Conservation (phyloP, 2,888 invertebrate species). For the Acrobasis repandana region DNA sequence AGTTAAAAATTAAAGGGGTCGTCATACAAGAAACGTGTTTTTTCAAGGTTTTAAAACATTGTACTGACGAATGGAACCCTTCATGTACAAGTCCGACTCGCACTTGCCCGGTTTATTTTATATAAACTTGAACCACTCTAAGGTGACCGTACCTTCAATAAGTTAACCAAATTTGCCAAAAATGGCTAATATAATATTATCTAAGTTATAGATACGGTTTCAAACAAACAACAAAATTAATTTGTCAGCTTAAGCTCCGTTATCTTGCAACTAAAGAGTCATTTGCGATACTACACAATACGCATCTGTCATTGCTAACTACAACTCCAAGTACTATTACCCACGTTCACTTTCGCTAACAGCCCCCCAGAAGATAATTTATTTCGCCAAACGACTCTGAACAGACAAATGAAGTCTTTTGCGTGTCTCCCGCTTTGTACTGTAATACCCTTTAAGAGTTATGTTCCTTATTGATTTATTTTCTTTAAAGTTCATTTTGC, state of each 20-base stretch:
- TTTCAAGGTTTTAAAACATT: too few species aligned
- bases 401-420: conserved; percentile 43
- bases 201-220: too few species aligned
- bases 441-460: conserved; percentile 16
- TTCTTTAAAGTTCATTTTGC: neutral
- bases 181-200: too few species aligned
- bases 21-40: too few species aligned
- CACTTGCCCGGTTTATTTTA: too few species aligned
- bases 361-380: conserved; percentile 49
- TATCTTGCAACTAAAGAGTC: conserved; percentile 9
- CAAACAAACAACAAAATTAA: conserved; percentile 11
- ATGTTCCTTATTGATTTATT: conserved; percentile 13
- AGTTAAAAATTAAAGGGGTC: too few species aligned
- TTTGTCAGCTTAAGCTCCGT: conserved; percentile 6
- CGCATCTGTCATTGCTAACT: conserved; percentile 22
- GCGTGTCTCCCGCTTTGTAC: conserved; percentile 30
- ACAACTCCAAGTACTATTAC: conserved; percentile 27
- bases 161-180: too few species aligned
- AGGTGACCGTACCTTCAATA: too few species aligned
- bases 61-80: too few species aligned
- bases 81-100: too few species aligned
- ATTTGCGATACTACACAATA: conserved; percentile 12
- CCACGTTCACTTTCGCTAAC: conserved; percentile 41
- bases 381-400: conserved; percentile 42
- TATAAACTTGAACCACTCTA: too few species aligned